Percentiles rank a stretch among this genome's conserved stretches.
Conservation (phyloP, 1,140 invertebrate species). For the Drosophila orena region DNA sequence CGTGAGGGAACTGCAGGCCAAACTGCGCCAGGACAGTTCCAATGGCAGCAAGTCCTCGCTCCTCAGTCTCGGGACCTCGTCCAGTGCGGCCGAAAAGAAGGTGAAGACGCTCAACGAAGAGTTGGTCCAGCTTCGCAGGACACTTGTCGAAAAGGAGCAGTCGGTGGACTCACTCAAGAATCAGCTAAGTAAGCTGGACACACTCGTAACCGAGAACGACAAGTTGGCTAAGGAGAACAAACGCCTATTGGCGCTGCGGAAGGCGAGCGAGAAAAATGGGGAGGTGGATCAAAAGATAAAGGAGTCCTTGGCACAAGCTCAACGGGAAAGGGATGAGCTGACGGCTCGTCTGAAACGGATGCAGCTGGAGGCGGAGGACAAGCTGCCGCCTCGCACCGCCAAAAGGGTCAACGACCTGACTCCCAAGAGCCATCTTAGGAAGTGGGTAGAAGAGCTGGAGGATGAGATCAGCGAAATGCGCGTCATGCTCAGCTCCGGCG, state of each 20-base stretch:
- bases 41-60: slow-evolving; percentile 62
- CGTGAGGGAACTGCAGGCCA: slow-evolving; percentile 91
- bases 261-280: slow-evolving; percentile 54
- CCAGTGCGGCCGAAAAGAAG: slow-evolving; percentile 88
- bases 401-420: slow-evolving; percentile 79
- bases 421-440: slow-evolving; percentile 80
- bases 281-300: slow-evolving; percentile 71
- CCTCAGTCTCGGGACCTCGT: slow-evolving; percentile 50
- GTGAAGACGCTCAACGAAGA: slow-evolving; percentile 90
- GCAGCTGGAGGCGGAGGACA: slow-evolving; percentile 65
- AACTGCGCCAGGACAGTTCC: slow-evolving; percentile 85
- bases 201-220: slow-evolving; percentile 90
- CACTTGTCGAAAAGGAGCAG: slow-evolving; percentile 93
- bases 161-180: slow-evolving; percentile 91
- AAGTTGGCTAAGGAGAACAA: slow-evolving; percentile 90
- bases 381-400: slow-evolving; percentile 67
- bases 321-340: slow-evolving; percentile 72
- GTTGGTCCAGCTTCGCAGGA: slow-evolving; percentile 89
- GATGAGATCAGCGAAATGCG: slow-evolving; percentile 81
- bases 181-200: slow-evolving; percentile 89
- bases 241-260: slow-evolving; percentile 79
- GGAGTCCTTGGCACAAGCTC: slow-evolving; percentile 55
- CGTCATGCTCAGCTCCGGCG: slow-evolving; percentile 62
- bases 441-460: slow-evolving; percentile 84
- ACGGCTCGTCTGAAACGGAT: slow-evolving; percentile 68